Evolutionary conservation across 2,797 vertebrate species (phyloP).

Genomic region (Galagoides demidoff): DNA sequence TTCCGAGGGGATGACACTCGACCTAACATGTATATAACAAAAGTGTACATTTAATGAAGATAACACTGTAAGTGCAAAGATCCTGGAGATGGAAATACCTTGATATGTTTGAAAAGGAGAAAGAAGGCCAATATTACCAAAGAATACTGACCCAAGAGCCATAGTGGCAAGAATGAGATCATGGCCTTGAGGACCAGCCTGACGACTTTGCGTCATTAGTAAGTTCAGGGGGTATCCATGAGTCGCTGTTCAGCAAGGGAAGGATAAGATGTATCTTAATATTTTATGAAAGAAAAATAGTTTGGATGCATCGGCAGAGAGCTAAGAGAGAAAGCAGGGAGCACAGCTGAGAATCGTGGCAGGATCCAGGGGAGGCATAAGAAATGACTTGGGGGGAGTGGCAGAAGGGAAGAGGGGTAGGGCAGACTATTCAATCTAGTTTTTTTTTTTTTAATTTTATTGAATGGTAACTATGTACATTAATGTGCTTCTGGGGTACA

Average conservation of each 20-base stretch:
- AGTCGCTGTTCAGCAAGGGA: not conserved
- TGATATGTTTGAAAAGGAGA: not conserved
- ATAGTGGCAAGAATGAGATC: not conserved
- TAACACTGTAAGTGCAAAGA: not conserved
- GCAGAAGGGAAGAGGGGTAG: not conserved
- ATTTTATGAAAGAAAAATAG: not conserved
- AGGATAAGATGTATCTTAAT: not conserved
- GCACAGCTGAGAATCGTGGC: not conserved
- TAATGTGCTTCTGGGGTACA: no score
- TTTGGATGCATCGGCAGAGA: not conserved
- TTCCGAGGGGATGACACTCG: not conserved
- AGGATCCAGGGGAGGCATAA: no score
- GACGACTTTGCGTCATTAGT: not conserved
- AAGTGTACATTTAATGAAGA: not conserved
- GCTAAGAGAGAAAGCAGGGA: not conserved
- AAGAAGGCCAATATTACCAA: not conserved
- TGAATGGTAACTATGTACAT: no score
- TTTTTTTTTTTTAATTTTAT: no score
- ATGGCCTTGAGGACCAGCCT: not conserved
- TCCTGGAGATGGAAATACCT: not conserved
- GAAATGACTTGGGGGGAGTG: not conserved
- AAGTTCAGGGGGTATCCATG: not conserved
- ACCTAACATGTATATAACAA: not conserved
- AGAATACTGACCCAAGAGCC: not conserved
- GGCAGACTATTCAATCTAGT: not conserved